Conservation (phyloP, 2,113 vertebrate genomes). For the Loxodonta africana region DNA sequence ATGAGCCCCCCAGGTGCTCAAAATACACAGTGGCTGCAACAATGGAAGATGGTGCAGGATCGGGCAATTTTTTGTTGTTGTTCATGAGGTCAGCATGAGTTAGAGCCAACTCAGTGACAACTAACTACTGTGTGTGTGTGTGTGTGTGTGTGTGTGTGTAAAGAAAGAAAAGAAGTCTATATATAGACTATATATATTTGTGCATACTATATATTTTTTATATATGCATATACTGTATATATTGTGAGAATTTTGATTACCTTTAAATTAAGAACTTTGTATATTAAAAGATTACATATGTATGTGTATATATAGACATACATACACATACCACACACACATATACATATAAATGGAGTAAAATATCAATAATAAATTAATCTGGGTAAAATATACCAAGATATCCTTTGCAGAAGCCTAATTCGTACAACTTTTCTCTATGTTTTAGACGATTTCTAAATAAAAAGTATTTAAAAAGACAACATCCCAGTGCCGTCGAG, state of each 20-base stretch:
- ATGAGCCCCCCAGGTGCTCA: too few species aligned
- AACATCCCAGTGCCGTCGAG: too few species aligned
- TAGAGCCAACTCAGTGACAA: too few species aligned
- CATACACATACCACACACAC: background rate
- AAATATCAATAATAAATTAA: background rate
- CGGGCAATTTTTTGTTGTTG: too few species aligned
- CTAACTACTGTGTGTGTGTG: too few species aligned
- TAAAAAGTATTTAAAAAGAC: constrained; percentile 11
- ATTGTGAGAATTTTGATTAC: background rate
- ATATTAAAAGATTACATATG: background rate
- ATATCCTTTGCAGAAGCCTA: background rate
- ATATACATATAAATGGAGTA: background rate
- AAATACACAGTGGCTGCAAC: too few species aligned
- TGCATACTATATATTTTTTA: background rate
- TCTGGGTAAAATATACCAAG: background rate
- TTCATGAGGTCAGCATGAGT: too few species aligned
- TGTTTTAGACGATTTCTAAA: background rate
- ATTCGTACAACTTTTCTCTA: background rate
- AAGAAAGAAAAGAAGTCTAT: background rate
- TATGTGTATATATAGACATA: too few species aligned
- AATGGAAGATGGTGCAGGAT: too few species aligned
- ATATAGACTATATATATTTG: background rate
- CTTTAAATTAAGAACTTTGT: background rate
- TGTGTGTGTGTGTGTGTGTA: too few species aligned
- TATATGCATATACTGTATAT: background rate